A percentile compares a stretch with the other conserved stretches of the same genome.
Conservation (phyloP, 2,113 vertebrate genomes). For the Oxyura jamaicensis region DNA sequence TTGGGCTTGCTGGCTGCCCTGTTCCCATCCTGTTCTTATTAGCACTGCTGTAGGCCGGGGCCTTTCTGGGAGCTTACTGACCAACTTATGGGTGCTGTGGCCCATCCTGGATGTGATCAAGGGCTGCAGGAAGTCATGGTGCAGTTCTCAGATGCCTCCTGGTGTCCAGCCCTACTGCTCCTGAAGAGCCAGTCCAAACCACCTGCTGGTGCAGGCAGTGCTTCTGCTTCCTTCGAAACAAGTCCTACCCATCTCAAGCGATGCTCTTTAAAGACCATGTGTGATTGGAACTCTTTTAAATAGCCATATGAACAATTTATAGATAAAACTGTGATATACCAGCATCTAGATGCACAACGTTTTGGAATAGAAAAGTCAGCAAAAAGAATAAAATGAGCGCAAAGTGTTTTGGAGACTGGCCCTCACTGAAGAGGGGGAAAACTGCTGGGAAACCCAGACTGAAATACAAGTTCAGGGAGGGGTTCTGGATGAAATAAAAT, state of each 20-base stretch:
- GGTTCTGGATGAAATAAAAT: not conserved
- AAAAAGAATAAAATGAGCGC: not conserved
- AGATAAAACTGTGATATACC: not conserved
- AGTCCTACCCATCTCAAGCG: not conserved
- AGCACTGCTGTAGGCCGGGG: not conserved
- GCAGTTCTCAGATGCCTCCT: not conserved
- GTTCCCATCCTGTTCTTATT: not conserved
- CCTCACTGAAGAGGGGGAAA: not conserved
- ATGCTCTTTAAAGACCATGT: not conserved
- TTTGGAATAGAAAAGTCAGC: not conserved
- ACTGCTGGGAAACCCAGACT: not conserved
- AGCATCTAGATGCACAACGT: not conserved
- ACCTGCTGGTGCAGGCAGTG: not conserved
- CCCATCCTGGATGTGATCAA: not conserved
- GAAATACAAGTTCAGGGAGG: not conserved
- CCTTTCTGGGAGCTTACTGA: not conserved
- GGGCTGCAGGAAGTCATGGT: not conserved
- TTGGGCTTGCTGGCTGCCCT: not conserved
- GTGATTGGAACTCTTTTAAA: not conserved
- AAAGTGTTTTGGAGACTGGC: not conserved
- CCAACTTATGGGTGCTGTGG: not conserved
- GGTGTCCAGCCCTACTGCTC: not conserved
- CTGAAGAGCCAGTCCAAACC: not conserved
- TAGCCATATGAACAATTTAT: not conserved
- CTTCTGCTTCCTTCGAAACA: not conserved